Conservation (phyloP, 92 coral and sea anemone genomes). For the Bergia sp. region DNA sequence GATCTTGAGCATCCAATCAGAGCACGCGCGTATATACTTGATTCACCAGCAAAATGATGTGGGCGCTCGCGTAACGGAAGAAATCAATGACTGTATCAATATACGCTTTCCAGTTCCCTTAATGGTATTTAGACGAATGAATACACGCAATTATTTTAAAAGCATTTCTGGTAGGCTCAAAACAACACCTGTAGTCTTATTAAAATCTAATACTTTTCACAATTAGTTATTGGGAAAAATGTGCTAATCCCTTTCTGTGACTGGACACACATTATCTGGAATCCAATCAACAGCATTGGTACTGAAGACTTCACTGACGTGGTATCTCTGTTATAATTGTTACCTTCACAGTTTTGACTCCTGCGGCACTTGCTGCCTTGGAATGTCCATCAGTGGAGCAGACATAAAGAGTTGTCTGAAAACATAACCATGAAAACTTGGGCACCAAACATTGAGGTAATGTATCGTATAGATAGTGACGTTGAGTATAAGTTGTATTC, state of each 20-base stretch:
- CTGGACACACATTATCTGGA: neutral
- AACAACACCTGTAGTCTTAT: neutral
- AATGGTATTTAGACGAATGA: no score
- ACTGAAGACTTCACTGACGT: neutral
- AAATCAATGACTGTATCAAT: no score
- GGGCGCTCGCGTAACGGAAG: no score
- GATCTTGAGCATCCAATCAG: no score
- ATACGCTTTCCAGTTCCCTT: no score
- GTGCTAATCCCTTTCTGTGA: neutral
- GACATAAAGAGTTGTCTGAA: constrained; percentile 61
- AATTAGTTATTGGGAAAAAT: neutral
- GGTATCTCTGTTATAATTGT: neutral
- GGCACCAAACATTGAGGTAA: neutral
- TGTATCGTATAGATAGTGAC: neutral
- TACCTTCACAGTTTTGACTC: constrained; percentile 74
- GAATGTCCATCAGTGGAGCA: constrained; percentile 62
- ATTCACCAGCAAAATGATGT: no score
- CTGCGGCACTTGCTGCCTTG: constrained; percentile 66
- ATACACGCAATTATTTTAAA: no score
- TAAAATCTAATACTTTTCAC: neutral
- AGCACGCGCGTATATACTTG: no score
- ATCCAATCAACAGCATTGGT: neutral
- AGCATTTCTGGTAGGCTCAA: neutral
- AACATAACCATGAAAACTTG: neutral
- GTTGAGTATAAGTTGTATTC: no score